Conservation (phyloP, 2,113 vertebrate species). For the Dicaeum eximium region DNA sequence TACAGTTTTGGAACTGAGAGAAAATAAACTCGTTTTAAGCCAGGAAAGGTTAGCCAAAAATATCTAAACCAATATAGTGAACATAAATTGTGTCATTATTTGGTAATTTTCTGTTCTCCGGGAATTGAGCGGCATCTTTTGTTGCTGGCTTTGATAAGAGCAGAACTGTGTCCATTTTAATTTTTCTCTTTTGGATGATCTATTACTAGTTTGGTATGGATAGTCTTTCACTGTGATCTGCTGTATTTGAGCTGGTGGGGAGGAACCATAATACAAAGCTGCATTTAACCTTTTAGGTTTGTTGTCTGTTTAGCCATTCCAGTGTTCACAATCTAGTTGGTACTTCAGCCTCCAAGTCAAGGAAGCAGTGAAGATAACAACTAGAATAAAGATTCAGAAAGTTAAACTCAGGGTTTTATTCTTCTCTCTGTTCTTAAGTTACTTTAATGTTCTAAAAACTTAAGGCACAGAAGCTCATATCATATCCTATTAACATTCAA, state of each 20-base stretch:
- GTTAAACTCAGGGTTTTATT: background rate
- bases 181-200: background rate
- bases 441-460: background rate
- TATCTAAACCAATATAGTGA: background rate
- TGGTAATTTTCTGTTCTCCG: background rate
- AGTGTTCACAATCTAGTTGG: background rate
- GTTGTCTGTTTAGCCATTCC: background rate
- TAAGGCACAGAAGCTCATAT: background rate
- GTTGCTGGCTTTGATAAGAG: background rate
- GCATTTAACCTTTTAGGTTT: background rate
- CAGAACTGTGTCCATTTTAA: background rate
- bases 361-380: background rate
- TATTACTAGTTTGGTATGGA: background rate
- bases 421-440: background rate
- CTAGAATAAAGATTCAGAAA: background rate
- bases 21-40: background rate
- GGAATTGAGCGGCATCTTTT: background rate
- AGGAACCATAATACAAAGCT: background rate
- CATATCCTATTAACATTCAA: background rate
- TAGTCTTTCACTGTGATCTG: background rate
- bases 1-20: background rate
- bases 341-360: background rate
- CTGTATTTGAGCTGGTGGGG: background rate
- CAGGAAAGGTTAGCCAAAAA: background rate
- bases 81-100: background rate